Conservation (phyloP, 2,888 invertebrate species). For the Diarsia dahlii region DNA sequence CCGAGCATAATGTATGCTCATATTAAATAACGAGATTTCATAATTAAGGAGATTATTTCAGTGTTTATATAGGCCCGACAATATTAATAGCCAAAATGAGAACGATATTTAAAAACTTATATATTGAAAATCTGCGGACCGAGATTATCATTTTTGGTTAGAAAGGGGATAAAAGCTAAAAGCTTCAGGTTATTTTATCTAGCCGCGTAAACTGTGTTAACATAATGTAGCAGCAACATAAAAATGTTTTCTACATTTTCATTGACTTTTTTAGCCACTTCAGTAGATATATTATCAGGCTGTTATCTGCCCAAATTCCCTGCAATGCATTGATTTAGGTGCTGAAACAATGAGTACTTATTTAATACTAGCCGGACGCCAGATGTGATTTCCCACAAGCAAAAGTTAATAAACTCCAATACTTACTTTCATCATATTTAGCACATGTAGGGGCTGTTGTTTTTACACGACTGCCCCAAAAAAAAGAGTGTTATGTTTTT, state of each 20-base stretch:
- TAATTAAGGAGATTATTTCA: constrained; percentile 45
- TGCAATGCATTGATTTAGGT: constrained; percentile 2
- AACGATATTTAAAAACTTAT: neutral
- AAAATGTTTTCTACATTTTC: constrained; percentile 8
- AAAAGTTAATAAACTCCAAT: neutral
- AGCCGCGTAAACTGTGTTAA: constrained; percentile 12
- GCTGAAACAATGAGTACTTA: neutral
- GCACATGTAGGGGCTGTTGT: neutral
- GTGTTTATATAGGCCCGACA: constrained; percentile 16
- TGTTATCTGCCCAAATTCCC: constrained; percentile 7
- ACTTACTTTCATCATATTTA: neutral
- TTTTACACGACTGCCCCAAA: too few relatives aligned
- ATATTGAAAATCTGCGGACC: neutral
- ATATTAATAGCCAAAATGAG: constrained; percentile 14
- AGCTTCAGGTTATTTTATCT: constrained; percentile 40
- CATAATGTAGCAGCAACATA: constrained; percentile 7
- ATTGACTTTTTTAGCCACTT: neutral
- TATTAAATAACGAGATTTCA: constrained; percentile 40
- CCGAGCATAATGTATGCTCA: constrained; percentile 3
- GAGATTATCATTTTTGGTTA: constrained; percentile 10
- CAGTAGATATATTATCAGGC: constrained; percentile 1
- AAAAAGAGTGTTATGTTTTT: too few relatives aligned
- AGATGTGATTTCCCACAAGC: neutral
- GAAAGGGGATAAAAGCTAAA: constrained; percentile 31
- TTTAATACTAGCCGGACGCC: neutral